These are phyloP conservation scores for Venustaconcha ellipsiformis DNA, from an alignment of 1,140 invertebrate species.

Conservation along the genomic window DNA sequence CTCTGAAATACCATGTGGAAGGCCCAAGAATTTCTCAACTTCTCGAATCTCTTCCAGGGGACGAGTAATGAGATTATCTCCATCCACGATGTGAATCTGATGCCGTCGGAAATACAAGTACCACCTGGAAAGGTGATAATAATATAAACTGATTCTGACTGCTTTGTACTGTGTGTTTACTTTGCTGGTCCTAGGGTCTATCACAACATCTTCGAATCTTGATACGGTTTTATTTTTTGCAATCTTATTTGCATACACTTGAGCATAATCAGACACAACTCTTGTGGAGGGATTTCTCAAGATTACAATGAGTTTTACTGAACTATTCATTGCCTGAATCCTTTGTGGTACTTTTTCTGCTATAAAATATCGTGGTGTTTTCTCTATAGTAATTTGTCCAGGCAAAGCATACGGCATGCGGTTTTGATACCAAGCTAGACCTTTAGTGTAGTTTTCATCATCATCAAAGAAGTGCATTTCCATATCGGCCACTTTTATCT, in stretches of 20 bases:
- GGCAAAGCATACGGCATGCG: slow-evolving; percentile 63
- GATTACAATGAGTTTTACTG: slow-evolving; percentile 87
- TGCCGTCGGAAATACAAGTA: slow-evolving; percentile 55
- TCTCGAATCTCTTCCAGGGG: slow-evolving; percentile 59
- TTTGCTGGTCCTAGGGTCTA: slow-evolving; percentile 51
- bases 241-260: slow-evolving; percentile 69
- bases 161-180: slow-evolving; percentile 61
- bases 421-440: slow-evolving; percentile 68
- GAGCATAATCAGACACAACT: slow-evolving; percentile 94
- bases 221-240: slow-evolving; percentile 56
- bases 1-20: slow-evolving; percentile 52
- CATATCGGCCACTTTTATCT: slow-evolving; percentile 52
- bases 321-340: slow-evolving; percentile 89
- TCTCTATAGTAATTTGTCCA: slow-evolving; percentile 71
- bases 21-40: slow-evolving; percentile 62
- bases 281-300: slow-evolving; percentile 91
- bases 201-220: slow-evolving; percentile 59
- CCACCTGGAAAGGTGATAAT: slow-evolving; percentile 64
- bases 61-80: slow-evolving; percentile 60
- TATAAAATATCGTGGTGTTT: slow-evolving; percentile 73
- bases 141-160: slow-evolving; percentile 65
- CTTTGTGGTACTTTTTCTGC: slow-evolving; percentile 81
- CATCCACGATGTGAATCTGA: slow-evolving; percentile 66
- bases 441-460: slow-evolving; percentile 62
- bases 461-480: slow-evolving; percentile 69